phyloP scores from a whole-genome alignment of 2,888 invertebrate species.

The Cosmopolites sordidus region DNA sequence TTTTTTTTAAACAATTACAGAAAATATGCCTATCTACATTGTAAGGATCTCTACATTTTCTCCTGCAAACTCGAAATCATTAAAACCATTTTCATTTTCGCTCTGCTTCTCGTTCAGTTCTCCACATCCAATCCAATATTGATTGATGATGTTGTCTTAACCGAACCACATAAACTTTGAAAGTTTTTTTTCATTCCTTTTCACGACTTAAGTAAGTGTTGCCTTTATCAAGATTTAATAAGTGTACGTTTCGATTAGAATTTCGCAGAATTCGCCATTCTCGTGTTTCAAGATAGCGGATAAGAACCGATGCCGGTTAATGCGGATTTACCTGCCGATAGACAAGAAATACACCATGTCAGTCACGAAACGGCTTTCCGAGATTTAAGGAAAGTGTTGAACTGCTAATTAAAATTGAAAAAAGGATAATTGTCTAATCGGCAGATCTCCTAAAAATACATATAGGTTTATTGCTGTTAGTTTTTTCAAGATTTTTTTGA shows the following conservation, averaged over 20 bases:
- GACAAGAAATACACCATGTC: constrained; percentile 19
- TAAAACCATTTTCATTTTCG: no score
- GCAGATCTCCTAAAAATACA: no score
- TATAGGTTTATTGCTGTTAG: no score
- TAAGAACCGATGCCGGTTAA: constrained; percentile 10
- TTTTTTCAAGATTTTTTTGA: no score
- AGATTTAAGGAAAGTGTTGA: background rate
- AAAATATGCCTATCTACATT: no score
- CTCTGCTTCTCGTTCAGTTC: no score
- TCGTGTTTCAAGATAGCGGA: constrained; percentile 19
- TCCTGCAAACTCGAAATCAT: no score
- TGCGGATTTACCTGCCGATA: constrained; percentile 20
- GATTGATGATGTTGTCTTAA: constrained; percentile 18
- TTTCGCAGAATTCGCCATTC: constrained; percentile 25
- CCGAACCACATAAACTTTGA: constrained; percentile 7
- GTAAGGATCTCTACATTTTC: no score
- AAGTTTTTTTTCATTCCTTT: constrained; percentile 4
- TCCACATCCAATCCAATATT: constrained; percentile 4
- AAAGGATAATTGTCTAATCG: no score
- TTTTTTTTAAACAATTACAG: no score
- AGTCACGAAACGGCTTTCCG: constrained; percentile 16
- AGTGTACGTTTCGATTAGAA: constrained; percentile 21
- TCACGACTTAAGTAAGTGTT: constrained; percentile 16
- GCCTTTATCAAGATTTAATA: constrained; percentile 22
- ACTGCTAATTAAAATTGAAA: background rate